A percentile compares a stretch with the other conserved stretches of the same genome.
phyloP scores from a whole-genome alignment of 2,888 invertebrate genomes.

The Xestia rhomboidea region DNA sequence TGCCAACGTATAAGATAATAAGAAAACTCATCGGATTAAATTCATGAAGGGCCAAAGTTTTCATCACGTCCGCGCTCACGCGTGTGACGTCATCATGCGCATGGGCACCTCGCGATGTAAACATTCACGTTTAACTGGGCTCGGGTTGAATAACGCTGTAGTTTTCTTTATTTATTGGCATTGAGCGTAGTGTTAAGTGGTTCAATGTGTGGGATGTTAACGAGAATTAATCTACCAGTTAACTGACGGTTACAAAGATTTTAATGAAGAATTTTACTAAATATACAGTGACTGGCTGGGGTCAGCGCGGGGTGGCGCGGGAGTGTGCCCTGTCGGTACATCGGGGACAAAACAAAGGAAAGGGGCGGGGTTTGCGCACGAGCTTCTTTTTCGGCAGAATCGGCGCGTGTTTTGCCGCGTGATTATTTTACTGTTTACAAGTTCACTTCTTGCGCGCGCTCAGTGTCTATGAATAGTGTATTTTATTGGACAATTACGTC shows the following conservation, averaged over 20 bases:
- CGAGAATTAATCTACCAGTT: slow-evolving; percentile 3
- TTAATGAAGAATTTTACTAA: background rate
- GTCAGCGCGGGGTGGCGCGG: too few relatives aligned
- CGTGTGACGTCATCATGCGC: slow-evolving; percentile 40
- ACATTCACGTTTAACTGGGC: slow-evolving; percentile 38
- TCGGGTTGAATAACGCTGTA: slow-evolving; percentile 23
- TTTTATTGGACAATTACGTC: too few relatives aligned
- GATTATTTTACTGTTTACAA: too few relatives aligned
- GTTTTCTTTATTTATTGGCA: slow-evolving; percentile 47
- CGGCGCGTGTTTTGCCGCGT: too few relatives aligned
- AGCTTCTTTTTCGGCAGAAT: too few relatives aligned
- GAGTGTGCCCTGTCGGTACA: too few relatives aligned
- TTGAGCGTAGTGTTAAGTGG: slow-evolving; percentile 8
- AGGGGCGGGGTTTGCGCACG: too few relatives aligned
- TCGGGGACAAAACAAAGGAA: too few relatives aligned
- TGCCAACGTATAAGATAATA: background rate
- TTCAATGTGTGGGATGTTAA: slow-evolving; percentile 5
- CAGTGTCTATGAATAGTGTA: too few relatives aligned
- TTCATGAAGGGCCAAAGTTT: slow-evolving; percentile 34
- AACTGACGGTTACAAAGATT: slow-evolving; percentile 4
- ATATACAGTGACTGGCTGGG: too few relatives aligned
- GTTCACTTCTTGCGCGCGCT: too few relatives aligned
- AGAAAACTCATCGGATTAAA: background rate
- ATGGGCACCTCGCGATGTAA: slow-evolving; percentile 37
- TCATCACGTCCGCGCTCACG: slow-evolving; percentile 32